Conservation (phyloP, 2,888 invertebrate genomes). For the Cenopis cana region DNA sequence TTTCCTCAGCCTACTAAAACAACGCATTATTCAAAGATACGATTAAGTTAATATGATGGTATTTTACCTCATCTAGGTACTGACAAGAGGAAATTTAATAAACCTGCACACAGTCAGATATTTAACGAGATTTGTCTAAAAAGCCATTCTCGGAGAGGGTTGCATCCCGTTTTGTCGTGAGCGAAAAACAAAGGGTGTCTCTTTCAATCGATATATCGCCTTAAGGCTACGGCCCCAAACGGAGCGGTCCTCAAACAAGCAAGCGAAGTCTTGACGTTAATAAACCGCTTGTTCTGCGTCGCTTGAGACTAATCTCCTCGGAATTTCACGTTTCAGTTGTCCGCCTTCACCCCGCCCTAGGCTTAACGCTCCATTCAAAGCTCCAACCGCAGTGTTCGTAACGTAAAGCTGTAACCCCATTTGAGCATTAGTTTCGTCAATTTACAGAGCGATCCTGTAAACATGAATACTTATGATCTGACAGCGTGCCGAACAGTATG, state of each 20-base stretch:
- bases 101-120: too few relatives aligned
- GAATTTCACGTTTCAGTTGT: conserved; percentile 33
- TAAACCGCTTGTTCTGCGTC: conserved; percentile 22
- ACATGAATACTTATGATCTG: neutral
- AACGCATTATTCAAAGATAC: too few relatives aligned
- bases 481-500: neutral
- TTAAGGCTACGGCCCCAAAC: conserved; percentile 22
- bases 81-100: too few relatives aligned
- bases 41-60: too few relatives aligned
- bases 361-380: conserved; percentile 33
- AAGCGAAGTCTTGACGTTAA: conserved; percentile 17
- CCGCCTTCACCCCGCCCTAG: conserved; percentile 27
- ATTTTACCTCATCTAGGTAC: too few relatives aligned
- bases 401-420: conserved; percentile 31
- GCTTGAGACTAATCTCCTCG: conserved; percentile 27
- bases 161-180: too few relatives aligned
- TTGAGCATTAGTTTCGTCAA: neutral
- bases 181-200: too few relatives aligned
- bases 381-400: conserved; percentile 43
- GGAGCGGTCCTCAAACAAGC: conserved; percentile 19
- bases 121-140: too few relatives aligned
- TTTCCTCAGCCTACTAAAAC: too few relatives aligned
- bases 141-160: too few relatives aligned
- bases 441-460: neutral
- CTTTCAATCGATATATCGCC: too few relatives aligned